phyloP scores from a whole-genome alignment of 2,888 invertebrate species.

The Neria commutata region DNA sequence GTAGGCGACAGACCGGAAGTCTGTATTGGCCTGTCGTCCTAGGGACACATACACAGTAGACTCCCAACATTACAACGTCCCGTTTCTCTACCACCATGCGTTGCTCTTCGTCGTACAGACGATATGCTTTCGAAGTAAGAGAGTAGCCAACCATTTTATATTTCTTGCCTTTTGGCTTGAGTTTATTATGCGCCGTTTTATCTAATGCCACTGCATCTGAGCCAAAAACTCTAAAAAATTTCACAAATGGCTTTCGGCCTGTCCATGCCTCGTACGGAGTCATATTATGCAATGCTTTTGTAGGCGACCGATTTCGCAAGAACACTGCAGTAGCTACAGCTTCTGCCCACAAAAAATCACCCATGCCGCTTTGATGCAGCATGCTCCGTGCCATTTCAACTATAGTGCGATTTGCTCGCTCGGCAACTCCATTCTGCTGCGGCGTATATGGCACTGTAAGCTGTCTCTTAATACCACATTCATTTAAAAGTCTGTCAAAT shows the following conservation, averaged over 20 bases:
- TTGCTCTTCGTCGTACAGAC: background rate
- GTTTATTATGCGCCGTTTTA: constrained; percentile 16
- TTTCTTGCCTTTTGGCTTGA: constrained; percentile 17
- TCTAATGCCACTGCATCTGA: constrained; percentile 13
- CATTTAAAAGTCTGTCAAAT: constrained; percentile 15
- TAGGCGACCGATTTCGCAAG: constrained; percentile 22
- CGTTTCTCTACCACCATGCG: background rate
- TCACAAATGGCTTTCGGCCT: constrained; percentile 18
- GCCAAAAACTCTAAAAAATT: constrained; percentile 21
- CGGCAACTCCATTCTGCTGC: constrained; percentile 28
- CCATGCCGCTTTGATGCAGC: constrained; percentile 12
- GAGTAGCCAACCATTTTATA: constrained; percentile 23
- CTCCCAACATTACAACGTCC: no score
- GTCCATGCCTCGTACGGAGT: constrained; percentile 22
- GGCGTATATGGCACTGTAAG: constrained; percentile 26
- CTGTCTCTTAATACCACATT: constrained; percentile 20
- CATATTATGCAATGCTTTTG: constrained; percentile 6
- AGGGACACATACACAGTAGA: no score
- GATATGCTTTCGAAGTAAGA: background rate
- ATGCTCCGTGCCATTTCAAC: constrained; percentile 25
- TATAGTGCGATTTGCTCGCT: constrained; percentile 23
- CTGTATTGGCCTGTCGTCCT: no score
- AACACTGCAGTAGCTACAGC: constrained; percentile 19
- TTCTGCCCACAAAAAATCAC: constrained; percentile 27
- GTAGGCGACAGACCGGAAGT: no score